phyloP scores from a whole-genome alignment of 1,140 invertebrate genomes.

The Acromyrmex charruanus region DNA sequence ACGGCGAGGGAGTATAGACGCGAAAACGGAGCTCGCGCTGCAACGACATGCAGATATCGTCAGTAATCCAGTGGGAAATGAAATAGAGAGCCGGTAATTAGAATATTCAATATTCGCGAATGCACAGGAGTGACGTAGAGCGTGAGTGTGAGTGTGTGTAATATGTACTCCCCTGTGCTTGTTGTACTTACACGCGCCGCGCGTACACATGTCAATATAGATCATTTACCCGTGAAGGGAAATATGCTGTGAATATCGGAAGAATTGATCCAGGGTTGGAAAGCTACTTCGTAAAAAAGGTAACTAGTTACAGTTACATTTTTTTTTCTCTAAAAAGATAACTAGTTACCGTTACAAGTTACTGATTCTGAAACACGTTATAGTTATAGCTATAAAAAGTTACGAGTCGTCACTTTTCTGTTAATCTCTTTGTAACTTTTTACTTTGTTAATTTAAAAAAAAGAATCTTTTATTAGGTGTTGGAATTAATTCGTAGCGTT shows the following conservation, averaged over 20 bases:
- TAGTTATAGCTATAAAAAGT: no score
- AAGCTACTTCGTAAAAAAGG: no score
- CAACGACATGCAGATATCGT: slow-evolving; percentile 53
- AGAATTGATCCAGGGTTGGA: not conserved
- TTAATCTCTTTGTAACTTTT: no score
- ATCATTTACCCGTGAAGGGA: not conserved
- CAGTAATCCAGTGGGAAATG: slow-evolving; percentile 69
- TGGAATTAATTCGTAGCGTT: no score
- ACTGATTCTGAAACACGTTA: no score
- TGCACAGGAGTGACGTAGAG: not conserved
- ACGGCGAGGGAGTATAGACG: slow-evolving; percentile 11
- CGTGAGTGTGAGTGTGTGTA: not conserved
- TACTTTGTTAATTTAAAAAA: no score
- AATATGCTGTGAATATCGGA: slow-evolving; percentile 15
- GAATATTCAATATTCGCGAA: slow-evolving; percentile 74
- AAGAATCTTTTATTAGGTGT: no score
- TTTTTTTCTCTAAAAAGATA: no score
- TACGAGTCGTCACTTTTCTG: no score
- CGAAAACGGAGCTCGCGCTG: not conserved
- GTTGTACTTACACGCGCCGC: not conserved
- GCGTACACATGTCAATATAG: not conserved
- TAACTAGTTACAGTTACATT: no score
- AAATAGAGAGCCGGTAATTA: slow-evolving; percentile 76
- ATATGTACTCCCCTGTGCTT: not conserved
- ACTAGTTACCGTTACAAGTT: no score